Evolutionary conservation across 2,888 invertebrate species (phyloP), one percentile per base, ranked within the genome.

Genomic region (Creontiades dilutus): DNA sequence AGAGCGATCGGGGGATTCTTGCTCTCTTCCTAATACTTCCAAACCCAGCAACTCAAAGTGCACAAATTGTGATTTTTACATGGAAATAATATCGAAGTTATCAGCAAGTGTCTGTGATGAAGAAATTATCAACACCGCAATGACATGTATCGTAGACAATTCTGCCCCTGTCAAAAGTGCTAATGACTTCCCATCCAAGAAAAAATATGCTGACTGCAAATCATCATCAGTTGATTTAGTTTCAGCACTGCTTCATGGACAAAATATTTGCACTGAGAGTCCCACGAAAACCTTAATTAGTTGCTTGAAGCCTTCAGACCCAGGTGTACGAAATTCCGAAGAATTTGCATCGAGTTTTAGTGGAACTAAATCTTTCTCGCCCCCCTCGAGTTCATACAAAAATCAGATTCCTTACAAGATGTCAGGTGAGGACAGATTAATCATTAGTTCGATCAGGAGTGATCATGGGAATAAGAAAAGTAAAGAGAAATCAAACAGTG

Each of bases 41-140:
- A 57, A 57, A 5, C 57, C 57, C 1, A 57, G 5, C 0, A 61
- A 61, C n/a, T 12, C 11, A 0, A 68, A 68, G 3, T 68, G 68
- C 68, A 68, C 19, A 13, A 68, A 27, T 23, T 68, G 68, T 13
- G 23, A 68, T n/a, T 23, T 27, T 0, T 68, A 68, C 68, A 23
- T 68, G 23, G 68, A 68, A n/a, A 68, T 68, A 0, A 68, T 68
- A 68, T 68, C 68, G 19, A 68, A 68, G 68, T 27, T 68, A 19
- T 23, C 68, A 13, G 23, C 68, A 9, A 23, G 27, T 23, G 23
- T 68, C 23, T 68, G 68, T 19, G 68, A 23, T 12, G 68, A 68
- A 1, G 23, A 68, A 12, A 23, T 23, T 0, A 0, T 19, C 1
- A 68, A 68, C 19, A 68, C 27, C 12, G 27, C 13, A 13, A 11